Evolutionary conservation across 1,140 invertebrate genomes (phyloP).

Genomic region (Brachionus manjavacas): DNA sequence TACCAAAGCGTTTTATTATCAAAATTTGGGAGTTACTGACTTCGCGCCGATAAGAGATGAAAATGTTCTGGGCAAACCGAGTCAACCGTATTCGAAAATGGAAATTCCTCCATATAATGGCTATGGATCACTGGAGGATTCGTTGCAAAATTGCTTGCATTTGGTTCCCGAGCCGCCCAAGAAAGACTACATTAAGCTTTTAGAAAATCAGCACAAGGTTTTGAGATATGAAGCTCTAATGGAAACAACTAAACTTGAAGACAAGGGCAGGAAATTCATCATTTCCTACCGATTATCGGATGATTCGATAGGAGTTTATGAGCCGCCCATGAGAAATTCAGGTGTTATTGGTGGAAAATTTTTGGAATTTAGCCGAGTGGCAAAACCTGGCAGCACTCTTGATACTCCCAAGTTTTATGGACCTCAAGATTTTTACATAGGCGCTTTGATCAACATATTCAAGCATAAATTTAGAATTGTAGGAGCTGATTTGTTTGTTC

Average conservation of each 20-base stretch:
- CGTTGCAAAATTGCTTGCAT: conserved; percentile 66
- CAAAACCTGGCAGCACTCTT: conserved; percentile 51
- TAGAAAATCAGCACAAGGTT: conserved; percentile 68
- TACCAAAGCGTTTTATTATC: conserved; percentile 74
- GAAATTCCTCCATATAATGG: conserved; percentile 77
- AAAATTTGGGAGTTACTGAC: conserved; percentile 60
- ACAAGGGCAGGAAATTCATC: conserved; percentile 55
- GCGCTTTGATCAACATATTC: conserved; percentile 55
- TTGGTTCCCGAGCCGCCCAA: conserved; percentile 67
- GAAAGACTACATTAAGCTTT: conserved; percentile 73
- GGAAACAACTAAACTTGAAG: conserved; percentile 45
- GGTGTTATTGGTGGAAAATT: conserved; percentile 57
- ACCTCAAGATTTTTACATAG: conserved; percentile 57
- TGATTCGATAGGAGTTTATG: conserved; percentile 57
- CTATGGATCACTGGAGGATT: conserved; percentile 75
- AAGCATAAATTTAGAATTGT: conserved; percentile 55
- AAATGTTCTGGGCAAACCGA: conserved; percentile 16
- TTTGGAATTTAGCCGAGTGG: conserved; percentile 54
- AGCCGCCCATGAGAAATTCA: conserved; percentile 55
- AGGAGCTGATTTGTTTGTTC: conserved; percentile 56
- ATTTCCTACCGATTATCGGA: conserved; percentile 55
- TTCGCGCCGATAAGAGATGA: conserved; percentile 53
- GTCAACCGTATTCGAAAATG: conserved; percentile 52
- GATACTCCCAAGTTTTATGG: conserved; percentile 55
- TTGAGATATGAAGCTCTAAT: conserved; percentile 59